These are phyloP conservation scores for Pseudorectes ferrugineus DNA, from an alignment of 2,113 vertebrate genomes.

Conservation along the genomic window DNA sequence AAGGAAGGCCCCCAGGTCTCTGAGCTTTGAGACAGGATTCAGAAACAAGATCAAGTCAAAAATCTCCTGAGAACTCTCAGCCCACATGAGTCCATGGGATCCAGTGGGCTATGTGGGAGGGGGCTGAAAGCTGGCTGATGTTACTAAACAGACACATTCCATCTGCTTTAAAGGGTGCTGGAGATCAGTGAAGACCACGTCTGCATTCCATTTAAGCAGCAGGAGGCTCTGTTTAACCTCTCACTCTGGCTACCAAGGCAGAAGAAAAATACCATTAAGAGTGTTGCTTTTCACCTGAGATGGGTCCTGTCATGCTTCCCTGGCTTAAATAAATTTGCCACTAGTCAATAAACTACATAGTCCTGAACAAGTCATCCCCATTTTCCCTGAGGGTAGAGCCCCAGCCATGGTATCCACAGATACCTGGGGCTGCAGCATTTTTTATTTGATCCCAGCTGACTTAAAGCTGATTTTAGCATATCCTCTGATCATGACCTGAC, in stretches of 20 bases:
- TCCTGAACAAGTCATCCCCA: neutral
- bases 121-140: neutral
- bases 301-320: neutral
- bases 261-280: neutral
- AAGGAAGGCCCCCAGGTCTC: neutral
- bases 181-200: neutral
- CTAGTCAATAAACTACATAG: fast-evolving
- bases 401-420: neutral
- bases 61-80: neutral
- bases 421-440: neutral
- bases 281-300: neutral
- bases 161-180: neutral
- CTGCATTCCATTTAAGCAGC: neutral
- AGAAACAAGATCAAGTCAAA: neutral
- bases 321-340: neutral
- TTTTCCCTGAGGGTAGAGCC: neutral
- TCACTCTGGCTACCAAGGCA: neutral
- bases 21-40: neutral
- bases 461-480: neutral
- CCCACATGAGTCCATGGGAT: no score
- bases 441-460: neutral
- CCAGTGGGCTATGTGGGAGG: neutral
- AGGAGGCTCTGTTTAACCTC: neutral
- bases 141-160: neutral
- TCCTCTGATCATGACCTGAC: neutral